Conservation (phyloP, 2,797 vertebrate genomes). For the Esox masquinongy region DNA sequence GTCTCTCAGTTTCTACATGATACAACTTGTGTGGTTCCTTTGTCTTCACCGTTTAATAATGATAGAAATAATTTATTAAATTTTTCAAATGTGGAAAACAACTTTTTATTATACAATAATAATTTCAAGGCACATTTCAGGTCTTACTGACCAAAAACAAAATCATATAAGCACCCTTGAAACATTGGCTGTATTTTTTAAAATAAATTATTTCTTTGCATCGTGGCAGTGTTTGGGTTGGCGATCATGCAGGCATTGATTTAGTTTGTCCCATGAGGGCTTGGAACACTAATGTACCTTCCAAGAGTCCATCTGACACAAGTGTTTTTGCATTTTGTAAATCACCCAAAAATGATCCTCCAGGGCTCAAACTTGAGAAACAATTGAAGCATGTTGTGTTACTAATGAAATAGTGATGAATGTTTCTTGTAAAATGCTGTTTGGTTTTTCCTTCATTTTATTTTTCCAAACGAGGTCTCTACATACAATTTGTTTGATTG, state of each 20-base stretch:
- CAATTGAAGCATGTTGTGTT: conserved; percentile 11
- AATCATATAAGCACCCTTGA: background rate
- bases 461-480: conserved; percentile 6
- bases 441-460: conserved; percentile 17
- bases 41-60: background rate
- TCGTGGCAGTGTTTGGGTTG: background rate
- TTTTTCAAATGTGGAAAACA: too few species aligned
- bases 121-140: background rate
- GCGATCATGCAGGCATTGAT: background rate
- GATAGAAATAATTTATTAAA: too few species aligned
- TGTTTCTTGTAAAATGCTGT: conserved; percentile 40
- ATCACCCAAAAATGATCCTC: conserved; percentile 29
- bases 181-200: too few species aligned
- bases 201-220: background rate
- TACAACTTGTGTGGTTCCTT: background rate
- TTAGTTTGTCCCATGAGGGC: background rate
- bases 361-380: conserved; percentile 27
- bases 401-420: conserved; percentile 22
- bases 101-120: too few species aligned
- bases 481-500: background rate
- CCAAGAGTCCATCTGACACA: conserved; percentile 3
- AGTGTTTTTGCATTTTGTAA: conserved; percentile 23
- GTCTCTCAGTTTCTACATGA: background rate
- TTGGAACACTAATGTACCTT: background rate
- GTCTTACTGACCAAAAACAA: background rate